phyloP scores from a whole-genome alignment of 2,113 vertebrate genomes.

The Microtus richardsoni region DNA sequence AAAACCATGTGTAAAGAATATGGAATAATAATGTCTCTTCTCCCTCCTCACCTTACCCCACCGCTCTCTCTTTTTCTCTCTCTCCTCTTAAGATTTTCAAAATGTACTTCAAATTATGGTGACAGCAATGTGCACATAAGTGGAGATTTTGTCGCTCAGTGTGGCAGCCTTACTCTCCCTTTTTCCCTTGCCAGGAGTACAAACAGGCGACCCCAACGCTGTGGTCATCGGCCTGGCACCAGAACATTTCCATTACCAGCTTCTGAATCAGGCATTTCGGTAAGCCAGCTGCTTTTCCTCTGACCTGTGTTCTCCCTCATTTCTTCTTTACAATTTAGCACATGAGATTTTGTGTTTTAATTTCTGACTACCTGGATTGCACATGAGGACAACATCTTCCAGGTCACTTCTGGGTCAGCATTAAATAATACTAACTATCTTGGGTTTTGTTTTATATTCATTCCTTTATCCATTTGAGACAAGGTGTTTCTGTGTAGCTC shows the following conservation, averaged over 20 bases:
- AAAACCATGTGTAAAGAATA: conserved; percentile 7
- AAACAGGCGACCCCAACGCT: conserved; percentile 93
- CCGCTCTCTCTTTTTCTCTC: neutral
- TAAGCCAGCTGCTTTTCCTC: conserved; percentile 77
- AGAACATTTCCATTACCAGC: conserved; percentile 95
- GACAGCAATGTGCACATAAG: neutral
- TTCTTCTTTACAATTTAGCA: conserved; percentile 30
- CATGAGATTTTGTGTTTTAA: neutral
- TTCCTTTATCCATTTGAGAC: neutral
- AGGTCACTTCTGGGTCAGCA: conserved; percentile 11
- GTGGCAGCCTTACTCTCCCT: conserved; percentile 33
- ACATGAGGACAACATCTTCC: neutral
- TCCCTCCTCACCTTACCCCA: neutral
- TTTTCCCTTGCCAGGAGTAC: conserved; percentile 88
- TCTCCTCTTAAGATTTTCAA: neutral
- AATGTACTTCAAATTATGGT: neutral
- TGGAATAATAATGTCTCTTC: neutral
- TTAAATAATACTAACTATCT: conserved; percentile 36
- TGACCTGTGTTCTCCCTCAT: neutral
- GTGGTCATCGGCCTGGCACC: conserved; percentile 96
- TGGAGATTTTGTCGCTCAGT: neutral
- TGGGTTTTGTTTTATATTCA: neutral
- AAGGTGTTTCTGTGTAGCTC: neutral
- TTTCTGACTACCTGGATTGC: conserved; percentile 20
- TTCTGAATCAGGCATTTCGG: conserved; percentile 95